A percentile compares a stretch with the other conserved stretches of the same genome.
Evolutionary conservation across 2,113 vertebrate genomes (phyloP).

Genomic region (Dipodomys spectabilis): DNA sequence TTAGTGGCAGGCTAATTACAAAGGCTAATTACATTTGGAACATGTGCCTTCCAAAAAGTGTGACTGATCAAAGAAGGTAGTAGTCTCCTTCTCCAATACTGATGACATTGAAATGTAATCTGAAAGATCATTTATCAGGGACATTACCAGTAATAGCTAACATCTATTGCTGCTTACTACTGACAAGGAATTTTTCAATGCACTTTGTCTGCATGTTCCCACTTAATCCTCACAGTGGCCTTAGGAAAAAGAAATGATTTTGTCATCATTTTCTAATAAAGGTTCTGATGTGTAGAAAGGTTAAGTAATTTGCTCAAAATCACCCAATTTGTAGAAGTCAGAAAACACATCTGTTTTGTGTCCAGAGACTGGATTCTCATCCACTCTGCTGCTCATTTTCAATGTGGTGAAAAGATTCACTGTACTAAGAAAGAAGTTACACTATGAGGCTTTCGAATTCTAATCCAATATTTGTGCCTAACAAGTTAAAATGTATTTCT

Average conservation of each 20-base stretch:
- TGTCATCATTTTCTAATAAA: constrained; percentile 52
- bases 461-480: constrained; percentile 14
- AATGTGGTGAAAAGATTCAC: neutral
- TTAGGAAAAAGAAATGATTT: constrained; percentile 12
- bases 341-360: constrained; percentile 49
- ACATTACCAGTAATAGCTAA: constrained; percentile 43
- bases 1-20: neutral
- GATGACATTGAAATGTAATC: constrained; percentile 38
- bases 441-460: neutral
- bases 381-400: neutral
- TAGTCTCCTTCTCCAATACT: constrained; percentile 9
- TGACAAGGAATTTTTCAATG: constrained; percentile 38
- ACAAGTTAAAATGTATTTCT: constrained; percentile 50
- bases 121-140: constrained; percentile 34
- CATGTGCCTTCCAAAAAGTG: neutral
- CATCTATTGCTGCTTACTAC: constrained; percentile 57
- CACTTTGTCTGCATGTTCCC: constrained; percentile 19
- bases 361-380: constrained; percentile 9
- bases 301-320: constrained; percentile 68
- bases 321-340: constrained; percentile 58
- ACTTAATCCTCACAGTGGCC: constrained; percentile 5
- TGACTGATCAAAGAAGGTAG: neutral
- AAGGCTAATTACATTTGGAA: neutral
- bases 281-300: neutral
- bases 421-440: neutral